Evolutionary conservation across 2,888 invertebrate genomes (phyloP), one percentile per base, ranked within the genome.

Genomic region (Maniola hyperantus): DNA sequence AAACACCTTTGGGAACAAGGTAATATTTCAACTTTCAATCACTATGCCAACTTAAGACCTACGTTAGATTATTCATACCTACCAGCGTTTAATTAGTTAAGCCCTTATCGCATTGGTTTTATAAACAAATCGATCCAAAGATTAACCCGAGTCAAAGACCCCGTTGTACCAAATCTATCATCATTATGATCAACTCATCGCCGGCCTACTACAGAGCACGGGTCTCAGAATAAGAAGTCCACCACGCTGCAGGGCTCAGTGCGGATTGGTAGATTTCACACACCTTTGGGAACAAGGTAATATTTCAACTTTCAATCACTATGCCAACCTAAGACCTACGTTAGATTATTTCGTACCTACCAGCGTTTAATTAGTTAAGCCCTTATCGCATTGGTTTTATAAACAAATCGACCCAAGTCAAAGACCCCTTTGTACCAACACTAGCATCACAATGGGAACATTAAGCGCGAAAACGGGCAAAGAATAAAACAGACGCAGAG

Each of bases 401-500:
- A 62, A 53, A 66, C 55, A 50, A 58, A 51, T 63, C 64, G 60
- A 64, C 48, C 42, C 55, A n/a, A 67, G 64, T 68, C 68, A 65
- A 68, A 65, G 64, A 61, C 68, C 62, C 39, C 61, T 34, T 44
- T 59, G 26, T 44, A 54, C 50, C 33, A 64, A 60, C 53, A 51
- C 64, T 59, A 63, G 67, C 70, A 69, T 65, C 66, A 86, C n/a
- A n/a, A n/a, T n/a, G n/a, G n/a, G 83, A 71, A 76, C 79, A 80
- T 83, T 81, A 83, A 82, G 75, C 79, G 77, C 73, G 76, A 75
- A 80, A 82, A 77, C 72, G 73, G 75, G 57, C 84, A 84, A 74
- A 85, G 85, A 87, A 71, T 80, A 82, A 80, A 76, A 72, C 72
- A 69, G 64, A 51, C 68, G 72, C 73, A 80, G 79, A 79, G 64